Evolutionary conservation across 2,888 invertebrate genomes (phyloP).

Genomic region (Auanema sp.): DNA sequence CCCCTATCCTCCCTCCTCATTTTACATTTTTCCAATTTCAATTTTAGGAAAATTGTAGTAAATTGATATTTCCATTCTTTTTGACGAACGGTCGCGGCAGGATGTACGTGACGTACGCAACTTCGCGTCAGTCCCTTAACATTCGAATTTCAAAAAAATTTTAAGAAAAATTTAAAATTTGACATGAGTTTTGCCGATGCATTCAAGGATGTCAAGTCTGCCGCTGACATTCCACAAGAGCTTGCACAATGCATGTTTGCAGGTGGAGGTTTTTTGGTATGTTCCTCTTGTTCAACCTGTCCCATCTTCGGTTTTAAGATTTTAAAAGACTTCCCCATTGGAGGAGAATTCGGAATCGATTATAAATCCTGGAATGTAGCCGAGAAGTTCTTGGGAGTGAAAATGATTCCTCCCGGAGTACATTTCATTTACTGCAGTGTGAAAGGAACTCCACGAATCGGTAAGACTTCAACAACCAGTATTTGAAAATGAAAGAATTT

Average conservation of each 20-base stretch:
- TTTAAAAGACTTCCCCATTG: conserved; percentile 81
- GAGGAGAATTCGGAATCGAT: conserved; percentile 96
- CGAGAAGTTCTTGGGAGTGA: conserved; percentile 88
- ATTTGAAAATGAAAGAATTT: conserved; percentile 70
- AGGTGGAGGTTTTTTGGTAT: conserved; percentile 44
- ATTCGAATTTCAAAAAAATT: too few species aligned
- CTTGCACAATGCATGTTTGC: conserved; percentile 44
- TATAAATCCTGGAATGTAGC: conserved; percentile 85
- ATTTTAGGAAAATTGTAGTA: too few species aligned
- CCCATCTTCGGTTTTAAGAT: conserved; percentile 64
- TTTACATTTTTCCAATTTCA: too few species aligned
- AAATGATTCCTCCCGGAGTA: conserved; percentile 96
- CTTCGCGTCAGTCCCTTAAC: too few species aligned
- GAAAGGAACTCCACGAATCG: conserved; percentile 44
- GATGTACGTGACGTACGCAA: too few species aligned
- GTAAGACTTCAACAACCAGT: conserved; percentile 15
- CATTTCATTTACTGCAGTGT: conserved; percentile 79
- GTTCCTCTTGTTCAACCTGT: background rate
- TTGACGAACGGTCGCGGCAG: too few species aligned
- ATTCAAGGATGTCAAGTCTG: background rate
- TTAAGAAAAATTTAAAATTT: too few species aligned
- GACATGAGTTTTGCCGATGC: too few species aligned
- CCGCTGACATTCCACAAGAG: conserved; percentile 33
- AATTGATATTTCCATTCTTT: too few species aligned
- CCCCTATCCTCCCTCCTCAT: too few species aligned